Conservation (phyloP, 1,140 invertebrate genomes). For the Drosophila bifasciata region DNA sequence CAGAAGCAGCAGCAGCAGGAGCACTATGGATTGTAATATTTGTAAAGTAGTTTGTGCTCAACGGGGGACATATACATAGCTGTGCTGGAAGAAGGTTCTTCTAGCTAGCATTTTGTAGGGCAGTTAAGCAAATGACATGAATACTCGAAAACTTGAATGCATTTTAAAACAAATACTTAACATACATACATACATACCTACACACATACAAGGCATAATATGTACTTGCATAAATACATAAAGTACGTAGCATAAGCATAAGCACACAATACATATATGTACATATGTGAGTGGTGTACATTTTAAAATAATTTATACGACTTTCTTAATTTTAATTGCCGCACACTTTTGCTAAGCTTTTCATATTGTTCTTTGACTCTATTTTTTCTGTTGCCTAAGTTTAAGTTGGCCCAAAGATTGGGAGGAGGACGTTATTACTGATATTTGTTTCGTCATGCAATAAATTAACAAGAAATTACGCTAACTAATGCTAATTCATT, state of each 20-base stretch:
- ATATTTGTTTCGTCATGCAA: constrained; percentile 72
- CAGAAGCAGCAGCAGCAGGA: constrained; percentile 33
- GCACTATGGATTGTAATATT: constrained; percentile 63
- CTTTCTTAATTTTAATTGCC: constrained; percentile 53
- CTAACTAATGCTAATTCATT: constrained; percentile 65
- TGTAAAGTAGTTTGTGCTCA: constrained; percentile 74
- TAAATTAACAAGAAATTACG: constrained; percentile 45
- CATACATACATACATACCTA: constrained; percentile 29
- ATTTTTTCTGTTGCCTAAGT: constrained; percentile 75
- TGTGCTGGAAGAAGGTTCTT: constrained; percentile 38
- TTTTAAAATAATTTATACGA: constrained; percentile 45
- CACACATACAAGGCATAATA: constrained; percentile 30
- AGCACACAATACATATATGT: neutral
- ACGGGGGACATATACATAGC: constrained; percentile 13
- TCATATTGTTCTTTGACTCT: constrained; percentile 46
- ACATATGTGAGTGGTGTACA: constrained; percentile 43
- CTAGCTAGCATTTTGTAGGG: constrained; percentile 67
- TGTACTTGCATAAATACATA: constrained; percentile 22
- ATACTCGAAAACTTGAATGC: constrained; percentile 77
- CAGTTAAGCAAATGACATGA: constrained; percentile 74
- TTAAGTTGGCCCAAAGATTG: constrained; percentile 62
- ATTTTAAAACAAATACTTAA: constrained; percentile 74
- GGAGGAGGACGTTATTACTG: constrained; percentile 57
- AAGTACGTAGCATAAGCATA: constrained; percentile 1
- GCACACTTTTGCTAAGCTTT: constrained; percentile 67